phyloP scores from a whole-genome alignment of 2,113 vertebrate genomes.

The Chinchilla lanigera region DNA sequence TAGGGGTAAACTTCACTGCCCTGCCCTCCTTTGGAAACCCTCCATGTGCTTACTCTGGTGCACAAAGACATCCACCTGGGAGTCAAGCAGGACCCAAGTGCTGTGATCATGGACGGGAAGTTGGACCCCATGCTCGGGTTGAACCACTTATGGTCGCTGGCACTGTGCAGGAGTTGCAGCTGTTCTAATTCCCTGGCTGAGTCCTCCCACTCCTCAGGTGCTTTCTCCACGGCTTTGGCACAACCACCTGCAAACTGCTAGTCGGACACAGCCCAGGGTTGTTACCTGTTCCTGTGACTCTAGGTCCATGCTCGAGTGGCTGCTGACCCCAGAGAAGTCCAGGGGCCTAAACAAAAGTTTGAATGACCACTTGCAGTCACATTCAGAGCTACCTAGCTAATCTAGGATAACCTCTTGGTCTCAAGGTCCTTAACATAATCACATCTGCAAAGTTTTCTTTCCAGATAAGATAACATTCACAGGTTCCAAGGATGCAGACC shows the following conservation, averaged over 20 bases:
- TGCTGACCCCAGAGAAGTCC: neutral
- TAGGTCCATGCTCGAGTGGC: neutral
- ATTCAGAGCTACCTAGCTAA: neutral
- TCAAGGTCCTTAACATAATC: neutral
- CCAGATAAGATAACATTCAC: neutral
- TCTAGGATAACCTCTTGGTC: neutral
- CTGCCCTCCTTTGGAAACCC: conserved; percentile 98
- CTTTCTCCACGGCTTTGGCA: neutral
- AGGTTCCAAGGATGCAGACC: neutral
- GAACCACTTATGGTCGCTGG: neutral
- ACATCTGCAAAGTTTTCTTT: neutral
- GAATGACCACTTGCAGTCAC: neutral
- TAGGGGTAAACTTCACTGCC: conserved; percentile 95
- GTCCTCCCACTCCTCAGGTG: neutral
- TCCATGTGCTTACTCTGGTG: conserved; percentile 98
- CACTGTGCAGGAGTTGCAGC: neutral
- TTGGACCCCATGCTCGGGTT: neutral
- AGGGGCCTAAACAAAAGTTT: neutral
- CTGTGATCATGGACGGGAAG: neutral
- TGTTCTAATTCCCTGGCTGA: neutral
- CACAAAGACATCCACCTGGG: conserved; percentile 74
- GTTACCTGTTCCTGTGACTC: neutral
- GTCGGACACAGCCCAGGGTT: neutral
- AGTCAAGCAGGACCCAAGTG: neutral
- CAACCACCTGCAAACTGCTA: neutral